Percentiles rank a stretch among this genome's conserved stretches.
These are phyloP conservation scores for Siphonodentalium dalli DNA, from an alignment of 2,888 invertebrate genomes.

Conservation along the genomic window DNA sequence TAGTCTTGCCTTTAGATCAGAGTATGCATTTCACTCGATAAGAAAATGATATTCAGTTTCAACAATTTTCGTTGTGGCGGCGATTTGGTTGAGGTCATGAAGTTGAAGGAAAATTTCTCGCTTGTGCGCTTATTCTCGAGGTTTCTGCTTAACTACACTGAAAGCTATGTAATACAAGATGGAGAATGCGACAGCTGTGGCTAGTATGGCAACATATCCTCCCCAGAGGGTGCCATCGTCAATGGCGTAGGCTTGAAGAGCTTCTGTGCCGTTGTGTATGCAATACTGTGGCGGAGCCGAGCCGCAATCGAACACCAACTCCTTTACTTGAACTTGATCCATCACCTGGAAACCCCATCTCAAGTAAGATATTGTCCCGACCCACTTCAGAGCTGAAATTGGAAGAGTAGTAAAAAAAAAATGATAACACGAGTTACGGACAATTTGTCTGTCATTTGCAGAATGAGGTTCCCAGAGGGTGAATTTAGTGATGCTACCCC, in stretches of 20 bases:
- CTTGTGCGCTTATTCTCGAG: too few relatives aligned
- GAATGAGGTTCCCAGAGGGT: too few relatives aligned
- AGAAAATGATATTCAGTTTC: too few relatives aligned
- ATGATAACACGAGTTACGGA: too few relatives aligned
- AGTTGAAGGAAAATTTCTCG: too few relatives aligned
- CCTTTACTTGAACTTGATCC: slow-evolving; percentile 40
- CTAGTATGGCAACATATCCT: slow-evolving; percentile 34
- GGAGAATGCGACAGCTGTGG: slow-evolving; percentile 40
- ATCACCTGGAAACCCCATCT: slow-evolving; percentile 55
- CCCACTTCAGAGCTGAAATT: slow-evolving; percentile 48
- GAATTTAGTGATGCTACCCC: too few relatives aligned
- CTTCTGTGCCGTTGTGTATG: slow-evolving; percentile 41
- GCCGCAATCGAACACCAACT: slow-evolving; percentile 44
- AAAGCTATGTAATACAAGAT: slow-evolving; percentile 41
- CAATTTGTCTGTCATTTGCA: too few relatives aligned
- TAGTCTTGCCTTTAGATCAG: too few relatives aligned
- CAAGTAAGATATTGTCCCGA: slow-evolving; percentile 47
- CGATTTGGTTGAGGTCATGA: too few relatives aligned
- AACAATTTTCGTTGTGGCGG: too few relatives aligned
- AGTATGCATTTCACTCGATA: too few relatives aligned
- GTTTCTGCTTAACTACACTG: slow-evolving; percentile 48
- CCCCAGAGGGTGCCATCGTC: slow-evolving; percentile 38
- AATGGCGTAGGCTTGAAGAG: slow-evolving; percentile 43
- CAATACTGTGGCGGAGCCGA: slow-evolving; percentile 27
- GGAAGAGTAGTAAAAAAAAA: neutral